Conservation (phyloP, 2,113 vertebrate species). For the Oryzias woworae region DNA sequence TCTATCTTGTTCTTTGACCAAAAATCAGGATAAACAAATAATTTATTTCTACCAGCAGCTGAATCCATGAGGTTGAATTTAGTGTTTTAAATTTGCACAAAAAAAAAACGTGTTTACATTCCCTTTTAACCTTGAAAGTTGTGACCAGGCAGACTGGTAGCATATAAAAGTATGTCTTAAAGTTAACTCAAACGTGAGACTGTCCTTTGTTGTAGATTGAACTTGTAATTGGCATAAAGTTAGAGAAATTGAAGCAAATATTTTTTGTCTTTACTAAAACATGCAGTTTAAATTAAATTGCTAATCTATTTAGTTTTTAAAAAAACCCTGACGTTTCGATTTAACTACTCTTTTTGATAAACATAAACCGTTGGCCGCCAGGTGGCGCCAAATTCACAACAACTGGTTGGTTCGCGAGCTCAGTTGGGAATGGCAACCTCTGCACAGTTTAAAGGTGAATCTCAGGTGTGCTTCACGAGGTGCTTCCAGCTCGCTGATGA, state of each 20-base stretch:
- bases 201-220: no score
- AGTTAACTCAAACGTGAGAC: no score
- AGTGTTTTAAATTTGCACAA: constrained; percentile 4
- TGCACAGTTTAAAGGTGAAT: neutral
- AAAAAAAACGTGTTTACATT: no score
- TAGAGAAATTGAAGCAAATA: no score
- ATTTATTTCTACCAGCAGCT: constrained; percentile 22
- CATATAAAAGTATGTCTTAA: no score
- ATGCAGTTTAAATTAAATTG: no score
- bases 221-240: no score
- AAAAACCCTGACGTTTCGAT: neutral
- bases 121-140: no score
- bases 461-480: constrained; percentile 26
- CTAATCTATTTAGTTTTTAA: no score
- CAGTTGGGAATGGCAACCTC: neutral
- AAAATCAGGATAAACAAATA: neutral
- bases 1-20: no score
- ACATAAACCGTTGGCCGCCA: constrained; percentile 20
- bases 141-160: no score
- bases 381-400: constrained; percentile 47
- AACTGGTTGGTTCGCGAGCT: neutral
- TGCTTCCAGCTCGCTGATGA: constrained; percentile 6
- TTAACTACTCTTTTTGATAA: neutral
- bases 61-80: constrained; percentile 53
- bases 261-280: no score